Conservation (phyloP, 2,888 invertebrate species). For the Chironomus riparius region DNA sequence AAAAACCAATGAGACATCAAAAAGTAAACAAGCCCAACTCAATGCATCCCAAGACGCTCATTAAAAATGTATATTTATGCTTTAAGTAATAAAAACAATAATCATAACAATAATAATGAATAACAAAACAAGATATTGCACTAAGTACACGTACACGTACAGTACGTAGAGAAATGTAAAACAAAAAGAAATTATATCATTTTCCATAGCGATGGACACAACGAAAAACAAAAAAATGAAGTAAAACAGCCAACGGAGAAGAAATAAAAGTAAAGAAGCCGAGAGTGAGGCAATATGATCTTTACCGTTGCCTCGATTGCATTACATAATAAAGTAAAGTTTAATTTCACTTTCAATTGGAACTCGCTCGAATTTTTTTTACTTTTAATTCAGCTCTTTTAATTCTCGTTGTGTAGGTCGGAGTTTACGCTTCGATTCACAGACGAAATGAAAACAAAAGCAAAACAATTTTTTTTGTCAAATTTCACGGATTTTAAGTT, state of each 20-base stretch:
- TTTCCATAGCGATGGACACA: background rate
- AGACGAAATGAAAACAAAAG: background rate
- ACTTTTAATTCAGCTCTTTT: background rate
- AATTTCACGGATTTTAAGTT: background rate
- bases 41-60: too few relatives aligned
- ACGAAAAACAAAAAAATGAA: background rate
- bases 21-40: too few relatives aligned
- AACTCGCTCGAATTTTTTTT: background rate
- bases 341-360: slow-evolving; percentile 3
- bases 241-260: background rate
- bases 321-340: background rate
- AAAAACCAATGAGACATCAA: too few relatives aligned
- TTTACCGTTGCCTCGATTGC: background rate
- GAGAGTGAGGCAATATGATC: background rate
- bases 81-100: too few relatives aligned
- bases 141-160: too few relatives aligned
- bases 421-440: background rate
- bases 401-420: background rate
- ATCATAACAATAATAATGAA: too few relatives aligned
- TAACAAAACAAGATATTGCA: too few relatives aligned
- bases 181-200: background rate
- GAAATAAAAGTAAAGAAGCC: background rate
- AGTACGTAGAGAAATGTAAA: too few relatives aligned
- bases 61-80: too few relatives aligned
- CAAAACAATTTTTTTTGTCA: background rate